These are phyloP conservation scores for Caretta caretta DNA, from an alignment of 2,113 vertebrate genomes.

Conservation along the genomic window DNA sequence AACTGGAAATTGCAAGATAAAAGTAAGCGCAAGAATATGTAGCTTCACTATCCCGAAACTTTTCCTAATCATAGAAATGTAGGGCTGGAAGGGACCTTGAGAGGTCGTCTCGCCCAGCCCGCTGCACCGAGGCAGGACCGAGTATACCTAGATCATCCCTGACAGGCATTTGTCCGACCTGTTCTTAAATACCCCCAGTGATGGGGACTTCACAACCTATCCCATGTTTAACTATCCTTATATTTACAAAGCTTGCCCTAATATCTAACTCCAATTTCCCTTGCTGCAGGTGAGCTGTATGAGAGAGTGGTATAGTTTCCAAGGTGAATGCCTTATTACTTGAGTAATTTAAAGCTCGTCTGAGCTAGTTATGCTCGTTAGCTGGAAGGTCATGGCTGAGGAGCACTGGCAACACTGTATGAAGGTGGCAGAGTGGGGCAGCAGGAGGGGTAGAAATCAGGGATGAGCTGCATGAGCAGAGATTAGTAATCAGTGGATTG, in stretches of 20 bases:
- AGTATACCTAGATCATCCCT: background rate
- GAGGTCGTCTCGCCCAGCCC: background rate
- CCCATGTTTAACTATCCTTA: background rate
- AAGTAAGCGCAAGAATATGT: slow-evolving; percentile 3
- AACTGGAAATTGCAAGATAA: background rate
- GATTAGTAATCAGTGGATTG: background rate
- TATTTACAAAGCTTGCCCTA: background rate
- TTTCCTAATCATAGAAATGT: background rate
- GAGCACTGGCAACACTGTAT: background rate
- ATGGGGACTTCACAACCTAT: background rate
- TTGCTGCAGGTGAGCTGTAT: background rate
- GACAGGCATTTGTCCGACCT: background rate
- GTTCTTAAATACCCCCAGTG: background rate
- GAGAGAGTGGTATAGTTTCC: background rate
- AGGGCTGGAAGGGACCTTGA: background rate
- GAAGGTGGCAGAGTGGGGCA: background rate
- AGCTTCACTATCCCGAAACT: background rate
- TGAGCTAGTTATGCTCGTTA: fast-evolving
- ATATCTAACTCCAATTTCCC: background rate
- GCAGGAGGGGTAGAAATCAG: background rate
- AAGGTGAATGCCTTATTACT: background rate
- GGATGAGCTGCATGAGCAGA: background rate
- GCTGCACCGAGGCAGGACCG: background rate
- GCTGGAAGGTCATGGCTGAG: too few species aligned
- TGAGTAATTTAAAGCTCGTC: background rate